phyloP scores from a whole-genome alignment of 30 jellyfish, hydroid and myxozoan genomes.

The Cassiopea xamachana region DNA sequence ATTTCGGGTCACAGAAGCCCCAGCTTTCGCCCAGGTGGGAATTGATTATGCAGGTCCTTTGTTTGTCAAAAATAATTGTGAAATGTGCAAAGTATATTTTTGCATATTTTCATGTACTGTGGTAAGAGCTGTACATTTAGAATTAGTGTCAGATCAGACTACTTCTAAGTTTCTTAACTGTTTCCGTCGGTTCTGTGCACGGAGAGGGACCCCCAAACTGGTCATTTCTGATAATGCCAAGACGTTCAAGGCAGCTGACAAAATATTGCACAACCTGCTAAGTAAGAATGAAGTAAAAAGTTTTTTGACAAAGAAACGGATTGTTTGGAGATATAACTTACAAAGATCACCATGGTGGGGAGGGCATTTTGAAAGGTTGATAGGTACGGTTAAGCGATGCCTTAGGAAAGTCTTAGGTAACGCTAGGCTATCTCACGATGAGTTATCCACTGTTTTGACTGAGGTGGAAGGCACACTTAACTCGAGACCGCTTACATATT shows the following conservation, averaged over 20 bases:
- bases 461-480: constrained; percentile 43
- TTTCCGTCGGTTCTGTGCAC: constrained; percentile 31
- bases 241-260: constrained; percentile 33
- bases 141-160: constrained; percentile 11
- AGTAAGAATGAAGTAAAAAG: background rate
- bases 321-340: constrained; percentile 27
- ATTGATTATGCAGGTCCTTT: constrained; percentile 69
- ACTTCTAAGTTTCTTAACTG: constrained; percentile 11
- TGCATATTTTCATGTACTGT: constrained; percentile 41
- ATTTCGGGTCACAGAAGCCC: constrained; percentile 41
- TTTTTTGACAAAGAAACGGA: background rate
- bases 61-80: background rate
- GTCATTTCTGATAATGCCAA: constrained; percentile 41
- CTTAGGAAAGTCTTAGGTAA: constrained; percentile 44
- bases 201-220: constrained; percentile 19
- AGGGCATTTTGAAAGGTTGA: constrained; percentile 57
- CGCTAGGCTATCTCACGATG: constrained; percentile 14
- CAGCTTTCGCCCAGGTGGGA: constrained; percentile 47
- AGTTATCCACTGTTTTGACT: constrained; percentile 2
- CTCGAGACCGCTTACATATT: constrained; percentile 28
- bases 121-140: constrained; percentile 60
- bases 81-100: constrained; percentile 37
- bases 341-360: constrained; percentile 74
- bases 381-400: constrained; percentile 42
- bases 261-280: background rate